Evolutionary conservation across 2,113 vertebrate species (phyloP).

Genomic region (Petrocephalus zakoni): DNA sequence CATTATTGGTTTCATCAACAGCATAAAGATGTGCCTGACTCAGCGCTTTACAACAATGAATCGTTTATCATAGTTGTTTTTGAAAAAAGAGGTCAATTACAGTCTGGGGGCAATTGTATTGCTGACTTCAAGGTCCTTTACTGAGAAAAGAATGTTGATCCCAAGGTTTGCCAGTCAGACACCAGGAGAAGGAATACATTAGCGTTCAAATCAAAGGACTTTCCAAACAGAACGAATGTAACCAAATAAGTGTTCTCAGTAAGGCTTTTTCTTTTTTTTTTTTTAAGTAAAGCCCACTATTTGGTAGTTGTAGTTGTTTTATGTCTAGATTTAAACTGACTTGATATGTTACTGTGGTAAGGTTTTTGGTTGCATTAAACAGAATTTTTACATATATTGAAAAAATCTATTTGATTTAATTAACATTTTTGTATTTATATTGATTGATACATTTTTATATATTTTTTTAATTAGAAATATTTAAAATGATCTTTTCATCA

Average conservation of each 20-base stretch:
- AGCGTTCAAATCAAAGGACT: conserved; percentile 2
- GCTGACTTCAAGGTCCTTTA: conserved; percentile 1
- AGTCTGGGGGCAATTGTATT: conserved; percentile 46
- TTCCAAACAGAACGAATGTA: background rate
- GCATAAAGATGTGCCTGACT: conserved; percentile 41
- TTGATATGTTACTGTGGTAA: background rate
- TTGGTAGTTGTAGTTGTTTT: background rate
- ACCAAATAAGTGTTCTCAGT: background rate
- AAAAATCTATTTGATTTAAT: background rate
- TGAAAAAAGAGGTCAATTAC: conserved; percentile 43
- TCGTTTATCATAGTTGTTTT: conserved; percentile 58
- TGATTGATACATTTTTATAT: background rate
- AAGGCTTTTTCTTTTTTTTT: background rate
- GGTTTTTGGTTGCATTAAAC: background rate
- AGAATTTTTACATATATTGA: background rate
- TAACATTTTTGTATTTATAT: background rate
- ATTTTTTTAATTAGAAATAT: background rate
- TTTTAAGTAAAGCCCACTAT: background rate
- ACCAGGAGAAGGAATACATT: background rate
- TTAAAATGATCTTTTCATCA: background rate
- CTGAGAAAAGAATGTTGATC: conserved; percentile 5
- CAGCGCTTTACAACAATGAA: conserved; percentile 56
- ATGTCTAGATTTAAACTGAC: background rate
- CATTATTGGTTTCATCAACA: background rate
- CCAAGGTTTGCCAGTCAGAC: background rate